Base-by-base conservation (phyloP, 2,797 vertebrate species). In the Chromobotia macracanthus region DNA sequence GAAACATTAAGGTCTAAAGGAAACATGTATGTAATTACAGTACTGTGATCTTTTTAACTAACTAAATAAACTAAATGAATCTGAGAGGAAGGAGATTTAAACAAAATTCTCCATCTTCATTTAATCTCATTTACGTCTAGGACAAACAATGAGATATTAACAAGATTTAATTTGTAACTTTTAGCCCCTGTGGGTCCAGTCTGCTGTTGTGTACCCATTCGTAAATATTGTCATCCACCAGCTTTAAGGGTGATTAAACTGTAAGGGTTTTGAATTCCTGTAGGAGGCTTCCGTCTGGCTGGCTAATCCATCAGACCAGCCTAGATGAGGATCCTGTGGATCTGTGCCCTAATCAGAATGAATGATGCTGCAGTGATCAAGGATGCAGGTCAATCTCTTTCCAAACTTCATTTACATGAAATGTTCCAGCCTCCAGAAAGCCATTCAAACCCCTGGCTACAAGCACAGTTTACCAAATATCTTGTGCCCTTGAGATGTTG, bases 311-410 rank as follows among this genome's bases (percentile, higher is more conserved):
- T 88, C 87, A 88, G 77, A 53, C 38, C 72, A 77, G 79, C 79
- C 72, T 56, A 77, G 72, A 82, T 76, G 82, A 82, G 82, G 58
- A 61, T 75, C 58, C 67, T 51, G 77, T 65, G 61, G 80, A 83
- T 85, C 84, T 72, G 79, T 68, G 82, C 80, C 82, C 80, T 81
- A 85, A 86, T 88, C 84, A 71, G 81, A 85, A 84, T 86, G 86
- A 88, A 82, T 76, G 83, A 87, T 87, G 84, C 80, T 65, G 80
- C 81, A 44, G 79, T 82, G 83, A 87, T 87, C 86, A 84, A 83
- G 82, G 76, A 84, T 82, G 74, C 79, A 75, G 84, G 82, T 87
- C 86, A 84, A 82, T 87, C 82, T 85, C 71, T 85, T 83, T 83
- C 81, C 80, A 76, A 78, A 84, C 78, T 76, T 77, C 77, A 87